Evolutionary conservation across 2,888 invertebrate genomes (phyloP), one percentile per base, ranked within the genome.

Genomic region (Apodemia mormo): DNA sequence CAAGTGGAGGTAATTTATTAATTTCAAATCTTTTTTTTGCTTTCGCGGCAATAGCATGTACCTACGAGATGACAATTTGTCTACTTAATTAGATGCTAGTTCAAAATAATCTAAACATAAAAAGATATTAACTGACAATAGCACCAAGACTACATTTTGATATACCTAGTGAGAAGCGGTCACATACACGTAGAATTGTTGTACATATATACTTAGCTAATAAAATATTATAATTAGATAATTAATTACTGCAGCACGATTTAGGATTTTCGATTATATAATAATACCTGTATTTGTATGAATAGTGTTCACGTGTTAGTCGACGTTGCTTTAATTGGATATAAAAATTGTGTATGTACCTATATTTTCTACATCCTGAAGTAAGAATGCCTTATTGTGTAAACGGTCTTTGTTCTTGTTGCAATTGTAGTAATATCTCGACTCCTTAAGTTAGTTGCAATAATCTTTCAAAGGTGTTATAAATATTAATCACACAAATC

Each of bases 171-270:
- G 79, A 77, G 85, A 86, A 86, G 84, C 86, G 88, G 84, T 87
- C 85, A 79, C 79, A 76, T 76, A 76, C 75, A 77, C 82, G 81
- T 88, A 88, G 87, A 83, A 81, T 79, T 86, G 81, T 79, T 90
- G 89, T 91, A 89, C 81, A 89, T 82, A 89, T 7, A 61, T 90
- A 88, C 80, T 71, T 76, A 80, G 73, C 64, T 71, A 73, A 72
- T 73, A 74, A 75, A 74, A 73, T 72, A 77, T 76, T 83, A 80
- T 82, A 84, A 78, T 81, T 81, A 83, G 80, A 80, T 84, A 85
- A 77, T 82, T 78, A 80, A 80, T 80, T 80, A 80, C 78, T 79
- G 76, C 69, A 79, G 81, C 84, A 83, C 80, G 79, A 81, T 76
- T 78, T 84, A 81, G 73, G 80, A 84, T 77, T 81, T 49, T 80